A percentile compares a stretch with the other conserved stretches of the same genome.
These are phyloP conservation scores for Delichon dasypus DNA, from an alignment of 2,797 vertebrate species.

Conservation along the genomic window DNA sequence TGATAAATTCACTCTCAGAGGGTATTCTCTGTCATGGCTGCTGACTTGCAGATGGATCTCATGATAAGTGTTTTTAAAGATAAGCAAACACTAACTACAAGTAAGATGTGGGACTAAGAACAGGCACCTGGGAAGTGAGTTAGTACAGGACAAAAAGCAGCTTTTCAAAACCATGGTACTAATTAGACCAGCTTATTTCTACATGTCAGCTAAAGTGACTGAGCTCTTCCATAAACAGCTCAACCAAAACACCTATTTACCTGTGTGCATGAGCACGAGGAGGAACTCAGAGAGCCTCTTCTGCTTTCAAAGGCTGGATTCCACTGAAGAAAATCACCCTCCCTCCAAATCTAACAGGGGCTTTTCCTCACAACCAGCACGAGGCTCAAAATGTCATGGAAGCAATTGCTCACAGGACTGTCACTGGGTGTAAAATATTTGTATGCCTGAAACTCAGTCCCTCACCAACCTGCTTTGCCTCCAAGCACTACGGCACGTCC, in stretches of 20 bases:
- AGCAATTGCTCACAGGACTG: not conserved
- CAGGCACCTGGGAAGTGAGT: not conserved
- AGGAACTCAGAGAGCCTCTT: not conserved
- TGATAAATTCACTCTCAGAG: not conserved
- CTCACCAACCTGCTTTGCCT: not conserved
- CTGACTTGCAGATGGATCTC: not conserved
- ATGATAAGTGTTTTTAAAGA: not conserved
- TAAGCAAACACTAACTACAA: not conserved
- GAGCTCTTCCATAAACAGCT: not conserved
- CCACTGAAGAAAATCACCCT: not conserved
- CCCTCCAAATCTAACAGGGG: not conserved
- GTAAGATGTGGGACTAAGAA: not conserved
- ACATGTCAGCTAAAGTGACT: not conserved
- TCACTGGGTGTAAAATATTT: not conserved
- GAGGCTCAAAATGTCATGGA: not conserved
- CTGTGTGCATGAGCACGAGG: not conserved
- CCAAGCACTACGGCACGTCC: accelerated
- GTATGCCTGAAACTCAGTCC: accelerated
- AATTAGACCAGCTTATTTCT: not conserved
- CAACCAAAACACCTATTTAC: not conserved
- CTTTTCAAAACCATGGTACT: not conserved
- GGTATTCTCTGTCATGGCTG: not conserved
- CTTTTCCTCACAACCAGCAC: not conserved
- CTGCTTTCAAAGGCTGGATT: not conserved
- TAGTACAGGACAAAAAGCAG: not conserved